Conservation (phyloP, 2,888 invertebrate genomes). For the Ophion slaviceki region DNA sequence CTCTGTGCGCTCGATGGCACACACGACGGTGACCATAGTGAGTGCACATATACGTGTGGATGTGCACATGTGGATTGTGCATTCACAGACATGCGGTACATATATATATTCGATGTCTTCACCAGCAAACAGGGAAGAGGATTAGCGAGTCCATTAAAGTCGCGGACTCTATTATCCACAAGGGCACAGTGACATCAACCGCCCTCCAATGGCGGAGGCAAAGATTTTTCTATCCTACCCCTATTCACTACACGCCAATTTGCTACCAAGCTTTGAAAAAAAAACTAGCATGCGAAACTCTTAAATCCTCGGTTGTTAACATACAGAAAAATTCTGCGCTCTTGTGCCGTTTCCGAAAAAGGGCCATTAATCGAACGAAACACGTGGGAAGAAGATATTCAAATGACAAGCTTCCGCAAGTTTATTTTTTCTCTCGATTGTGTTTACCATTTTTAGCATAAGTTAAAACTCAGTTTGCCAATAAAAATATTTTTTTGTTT, state of each 20-base stretch:
- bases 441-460: too few species aligned
- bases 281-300: not conserved
- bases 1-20: constrained; percentile 33
- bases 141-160: constrained; percentile 84
- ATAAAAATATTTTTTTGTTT: not conserved
- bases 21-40: constrained; percentile 44
- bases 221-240: constrained; percentile 37
- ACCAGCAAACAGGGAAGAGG: constrained; percentile 82
- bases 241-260: not conserved
- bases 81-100: constrained; percentile 2
- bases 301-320: too few species aligned
- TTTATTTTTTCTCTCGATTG: too few species aligned
- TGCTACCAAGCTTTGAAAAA: not conserved
- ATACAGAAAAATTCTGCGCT: too few species aligned
- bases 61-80: constrained; percentile 32
- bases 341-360: too few species aligned
- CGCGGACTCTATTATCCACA: constrained; percentile 83
- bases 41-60: constrained; percentile 9
- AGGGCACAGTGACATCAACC: constrained; percentile 82
- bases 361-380: too few species aligned
- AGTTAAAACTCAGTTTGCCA: too few species aligned
- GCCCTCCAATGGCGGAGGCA: constrained; percentile 78
- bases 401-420: too few species aligned
- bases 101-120: constrained; percentile 69
- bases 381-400: too few species aligned